Conservation (phyloP, 2,888 invertebrate genomes). For the Pammene aurita region DNA sequence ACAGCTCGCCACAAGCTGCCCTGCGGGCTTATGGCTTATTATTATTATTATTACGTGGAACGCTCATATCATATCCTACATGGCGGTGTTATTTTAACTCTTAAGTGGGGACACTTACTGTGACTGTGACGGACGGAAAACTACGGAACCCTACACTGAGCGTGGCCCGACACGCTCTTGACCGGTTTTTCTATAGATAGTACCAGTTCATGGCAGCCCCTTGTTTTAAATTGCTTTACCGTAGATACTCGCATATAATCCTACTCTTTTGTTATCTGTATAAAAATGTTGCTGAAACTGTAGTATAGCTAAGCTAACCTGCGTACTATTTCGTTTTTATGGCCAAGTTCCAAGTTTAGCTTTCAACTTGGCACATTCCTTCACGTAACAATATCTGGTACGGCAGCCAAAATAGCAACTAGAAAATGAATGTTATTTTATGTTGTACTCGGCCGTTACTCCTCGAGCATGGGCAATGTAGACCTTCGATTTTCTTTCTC, state of each 20-base stretch:
- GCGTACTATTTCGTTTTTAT: slow-evolving; percentile 30
- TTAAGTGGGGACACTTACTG: too few species aligned
- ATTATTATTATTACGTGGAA: too few species aligned
- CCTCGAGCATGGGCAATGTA: slow-evolving; percentile 14
- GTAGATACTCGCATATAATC: background rate
- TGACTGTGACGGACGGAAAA: too few species aligned
- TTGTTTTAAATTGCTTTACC: too few species aligned
- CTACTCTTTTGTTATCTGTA: background rate
- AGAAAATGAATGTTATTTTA: slow-evolving; percentile 34
- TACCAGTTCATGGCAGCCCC: too few species aligned
- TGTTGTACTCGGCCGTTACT: slow-evolving; percentile 21
- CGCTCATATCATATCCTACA: too few species aligned
- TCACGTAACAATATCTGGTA: slow-evolving; percentile 38
- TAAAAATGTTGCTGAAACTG: background rate
- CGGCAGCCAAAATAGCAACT: slow-evolving; percentile 30
- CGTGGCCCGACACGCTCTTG: too few species aligned
- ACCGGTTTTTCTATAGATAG: too few species aligned
- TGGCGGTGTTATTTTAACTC: too few species aligned
- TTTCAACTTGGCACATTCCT: slow-evolving; percentile 40
- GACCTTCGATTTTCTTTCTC: slow-evolving; percentile 12
- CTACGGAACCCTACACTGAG: too few species aligned
- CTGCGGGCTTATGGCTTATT: too few species aligned
- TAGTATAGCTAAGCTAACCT: slow-evolving; percentile 15
- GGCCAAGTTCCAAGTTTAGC: slow-evolving; percentile 33
- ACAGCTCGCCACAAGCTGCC: too few species aligned